Percentiles rank a stretch among this genome's conserved stretches.
Conservation (phyloP, 2,888 invertebrate genomes). For the Prosopocoilus inquinatus region DNA sequence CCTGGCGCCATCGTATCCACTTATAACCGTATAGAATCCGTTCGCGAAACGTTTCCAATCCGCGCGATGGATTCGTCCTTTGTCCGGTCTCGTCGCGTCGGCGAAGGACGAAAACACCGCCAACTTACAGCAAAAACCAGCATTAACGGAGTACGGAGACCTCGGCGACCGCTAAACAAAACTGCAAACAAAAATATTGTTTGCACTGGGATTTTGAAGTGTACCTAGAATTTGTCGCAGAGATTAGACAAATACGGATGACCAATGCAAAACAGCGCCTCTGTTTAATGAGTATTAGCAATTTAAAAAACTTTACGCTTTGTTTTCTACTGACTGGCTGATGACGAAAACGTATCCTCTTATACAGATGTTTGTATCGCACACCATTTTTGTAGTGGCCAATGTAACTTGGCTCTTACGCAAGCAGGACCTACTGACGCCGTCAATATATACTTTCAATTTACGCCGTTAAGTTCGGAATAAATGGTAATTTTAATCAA, state of each 20-base stretch:
- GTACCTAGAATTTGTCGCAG: constrained; percentile 24
- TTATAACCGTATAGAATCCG: too few relatives aligned
- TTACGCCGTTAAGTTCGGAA: too few relatives aligned
- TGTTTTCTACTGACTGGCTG: constrained; percentile 19
- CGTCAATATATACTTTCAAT: too few relatives aligned
- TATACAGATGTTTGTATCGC: too few relatives aligned
- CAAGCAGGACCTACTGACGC: too few relatives aligned
- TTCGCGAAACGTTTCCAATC: too few relatives aligned
- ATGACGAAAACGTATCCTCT: too few relatives aligned
- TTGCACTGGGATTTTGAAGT: constrained; percentile 20
- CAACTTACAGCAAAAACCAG: background rate
- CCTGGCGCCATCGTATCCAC: background rate
- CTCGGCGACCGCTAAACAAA: constrained; percentile 19
- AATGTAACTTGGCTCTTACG: too few relatives aligned
- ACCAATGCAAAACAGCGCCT: constrained; percentile 4
- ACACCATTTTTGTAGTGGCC: too few relatives aligned
- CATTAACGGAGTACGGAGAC: constrained; percentile 8
- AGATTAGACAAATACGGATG: constrained; percentile 14
- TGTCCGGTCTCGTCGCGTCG: background rate
- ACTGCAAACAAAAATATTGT: constrained; percentile 18
- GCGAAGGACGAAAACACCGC: background rate
- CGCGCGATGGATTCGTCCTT: background rate
- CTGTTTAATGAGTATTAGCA: background rate
- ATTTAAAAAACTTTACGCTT: background rate
- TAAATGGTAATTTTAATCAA: too few relatives aligned